Conservation (phyloP, 2,888 invertebrate species). For the Ochropleura plecta region DNA sequence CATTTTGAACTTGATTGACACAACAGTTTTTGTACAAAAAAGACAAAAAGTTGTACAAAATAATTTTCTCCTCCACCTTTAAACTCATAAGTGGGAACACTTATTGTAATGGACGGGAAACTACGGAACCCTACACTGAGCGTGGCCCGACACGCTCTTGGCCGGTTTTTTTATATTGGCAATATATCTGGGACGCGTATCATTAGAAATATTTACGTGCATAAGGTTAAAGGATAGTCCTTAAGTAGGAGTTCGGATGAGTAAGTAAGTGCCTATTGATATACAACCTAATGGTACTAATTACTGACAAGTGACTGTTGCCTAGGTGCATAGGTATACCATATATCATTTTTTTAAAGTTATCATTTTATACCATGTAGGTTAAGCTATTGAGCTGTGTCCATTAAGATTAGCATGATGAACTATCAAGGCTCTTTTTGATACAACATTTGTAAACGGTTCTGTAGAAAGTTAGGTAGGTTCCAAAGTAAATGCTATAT, state of each 20-base stretch:
- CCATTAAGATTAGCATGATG: slow-evolving; percentile 13
- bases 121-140: no score
- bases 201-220: not conserved
- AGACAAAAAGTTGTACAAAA: no score
- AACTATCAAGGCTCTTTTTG: slow-evolving; percentile 13
- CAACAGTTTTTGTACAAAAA: no score
- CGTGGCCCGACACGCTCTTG: no score
- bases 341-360: not conserved
- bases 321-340: not conserved
- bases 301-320: not conserved
- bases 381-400: not conserved
- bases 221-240: not conserved
- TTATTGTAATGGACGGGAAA: no score
- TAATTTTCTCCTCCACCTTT: no score
- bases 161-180: slow-evolving; percentile 4
- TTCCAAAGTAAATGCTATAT: not conserved
- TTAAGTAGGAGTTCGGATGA: no score
- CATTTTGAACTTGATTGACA: no score
- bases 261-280: not conserved
- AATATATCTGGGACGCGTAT: not conserved
- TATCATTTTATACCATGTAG: not conserved
- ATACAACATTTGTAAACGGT: slow-evolving; percentile 14
- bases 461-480: not conserved
- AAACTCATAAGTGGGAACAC: no score
- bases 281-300: not conserved